A percentile compares a stretch with the other conserved stretches of the same genome.
Conservation (phyloP, 2,888 invertebrate species). For the Chaitophorus viminalis region DNA sequence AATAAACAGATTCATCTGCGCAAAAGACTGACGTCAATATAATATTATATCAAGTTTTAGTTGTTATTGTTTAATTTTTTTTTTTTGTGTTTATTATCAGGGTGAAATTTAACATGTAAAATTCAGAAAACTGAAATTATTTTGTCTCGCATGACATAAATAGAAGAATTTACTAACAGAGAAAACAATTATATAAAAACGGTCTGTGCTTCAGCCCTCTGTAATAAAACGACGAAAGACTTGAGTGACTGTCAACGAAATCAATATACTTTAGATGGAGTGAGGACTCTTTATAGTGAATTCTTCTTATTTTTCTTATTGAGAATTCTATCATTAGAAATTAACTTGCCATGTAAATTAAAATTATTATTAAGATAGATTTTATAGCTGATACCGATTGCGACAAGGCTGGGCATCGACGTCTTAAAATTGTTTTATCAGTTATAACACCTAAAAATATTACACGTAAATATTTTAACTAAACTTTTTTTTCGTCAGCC, state of each 20-base stretch:
- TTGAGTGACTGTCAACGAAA: not conserved
- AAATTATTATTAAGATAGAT: not conserved
- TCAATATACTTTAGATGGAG: not conserved
- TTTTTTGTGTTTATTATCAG: conserved; percentile 31
- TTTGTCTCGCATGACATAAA: not conserved
- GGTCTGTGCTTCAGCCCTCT: not conserved
- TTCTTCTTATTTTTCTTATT: not conserved
- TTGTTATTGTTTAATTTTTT: not conserved
- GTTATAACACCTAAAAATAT: too few relatives aligned
- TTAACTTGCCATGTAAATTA: not conserved
- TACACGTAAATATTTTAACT: too few relatives aligned
- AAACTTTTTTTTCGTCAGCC: too few relatives aligned
- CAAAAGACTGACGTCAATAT: conserved; percentile 60
- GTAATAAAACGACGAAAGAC: not conserved
- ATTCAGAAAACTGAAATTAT: not conserved
- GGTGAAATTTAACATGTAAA: conserved; percentile 31
- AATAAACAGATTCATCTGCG: conserved; percentile 49
- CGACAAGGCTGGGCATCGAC: too few relatives aligned
- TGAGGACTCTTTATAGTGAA: not conserved
- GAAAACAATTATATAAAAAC: not conserved
- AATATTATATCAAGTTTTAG: conserved; percentile 28
- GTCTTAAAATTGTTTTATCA: too few relatives aligned
- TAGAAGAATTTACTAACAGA: conserved; percentile 25
- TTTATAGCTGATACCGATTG: not conserved
- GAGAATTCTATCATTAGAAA: not conserved